Evolutionary conservation across 2,888 invertebrate genomes (phyloP), one percentile per base, ranked within the genome.

Genomic region (Heliconius charithonia): DNA sequence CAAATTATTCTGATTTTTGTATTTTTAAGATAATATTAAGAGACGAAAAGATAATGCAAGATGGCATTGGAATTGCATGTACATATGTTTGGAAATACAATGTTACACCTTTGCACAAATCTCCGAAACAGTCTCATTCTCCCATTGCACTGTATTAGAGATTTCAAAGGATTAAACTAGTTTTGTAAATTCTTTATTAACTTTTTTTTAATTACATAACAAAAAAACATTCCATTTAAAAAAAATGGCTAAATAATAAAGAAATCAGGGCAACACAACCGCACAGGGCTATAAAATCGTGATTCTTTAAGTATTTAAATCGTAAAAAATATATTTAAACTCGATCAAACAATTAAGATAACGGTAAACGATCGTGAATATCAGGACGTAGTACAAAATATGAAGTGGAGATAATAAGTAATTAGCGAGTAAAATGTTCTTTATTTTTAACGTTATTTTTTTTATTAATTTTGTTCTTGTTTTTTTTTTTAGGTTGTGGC

Each of bases 271-370:
- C 32, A 69, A 69, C 37, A 67, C 16, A 7, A 62, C 6, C n/a
- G 16, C 56, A 10, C 19, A 37, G 32, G 16, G 22, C 37, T 72
- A 59, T 59, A 59, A 72, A 59, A 37, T 32, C 72, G 37, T 32
- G 45, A 45, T 27, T 65, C 59, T 63, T 74, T 74, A 74, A 74
- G 74, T 45, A 65, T 63, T 45, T 22, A 65, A 74, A 65, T 65
- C 45, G 45, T 74, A 65, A 74, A 74, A 74, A 29, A 32, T 37
- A 22, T 32, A 72, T 74, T 74, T 63, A 74, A 70, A 62, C 41
- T 70, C 69, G 29, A 71, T 77, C 32, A 77, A 70, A 45, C 45
- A 62, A 71, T 71, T 71, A 77, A 16, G 62, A 77, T 77, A 71
- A 77, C 76, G 25, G 76, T 65, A 25, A 71, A 71, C 27, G 41